phyloP scores from a whole-genome alignment of 1,140 invertebrate species.

The Drosophila yakuba region DNA sequence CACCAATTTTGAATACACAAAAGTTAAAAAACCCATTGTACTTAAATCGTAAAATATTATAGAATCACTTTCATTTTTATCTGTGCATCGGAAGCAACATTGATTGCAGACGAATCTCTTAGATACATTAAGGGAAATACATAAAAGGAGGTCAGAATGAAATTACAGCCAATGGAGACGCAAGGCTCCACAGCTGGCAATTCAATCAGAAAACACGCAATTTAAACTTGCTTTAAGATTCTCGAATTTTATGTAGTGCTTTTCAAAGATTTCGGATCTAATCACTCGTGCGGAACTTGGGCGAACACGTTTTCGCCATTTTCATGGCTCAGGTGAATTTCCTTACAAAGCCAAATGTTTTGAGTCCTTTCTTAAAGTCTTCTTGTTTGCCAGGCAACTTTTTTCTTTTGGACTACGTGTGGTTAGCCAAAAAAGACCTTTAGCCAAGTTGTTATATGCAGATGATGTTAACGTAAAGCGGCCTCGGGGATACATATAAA shows the following conservation, averaged over 20 bases:
- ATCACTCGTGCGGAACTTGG: conserved; percentile 31
- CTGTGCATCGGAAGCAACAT: conserved; percentile 7
- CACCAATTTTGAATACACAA: too few species aligned
- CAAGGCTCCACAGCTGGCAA: conserved; percentile 18
- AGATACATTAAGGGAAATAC: conserved; percentile 34
- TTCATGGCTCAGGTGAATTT: neutral
- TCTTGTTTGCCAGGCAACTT: conserved; percentile 18
- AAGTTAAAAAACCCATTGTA: too few species aligned
- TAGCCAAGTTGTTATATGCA: conserved; percentile 43
- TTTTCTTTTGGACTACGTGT: conserved; percentile 26
- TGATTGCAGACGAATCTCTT: conserved; percentile 29
- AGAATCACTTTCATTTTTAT: neutral
- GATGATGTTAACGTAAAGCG: conserved; percentile 70
- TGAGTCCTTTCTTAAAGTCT: conserved; percentile 17
- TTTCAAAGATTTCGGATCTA: conserved; percentile 12
- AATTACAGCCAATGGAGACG: conserved; percentile 32
- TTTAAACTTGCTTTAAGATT: conserved; percentile 6
- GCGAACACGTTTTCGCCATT: conserved; percentile 32
- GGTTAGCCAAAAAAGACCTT: conserved; percentile 18
- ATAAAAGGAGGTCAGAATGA: conserved; percentile 44
- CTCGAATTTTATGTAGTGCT: conserved; percentile 1
- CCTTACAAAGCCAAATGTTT: conserved; percentile 10
- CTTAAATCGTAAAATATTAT: too few species aligned
- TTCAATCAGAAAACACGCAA: conserved; percentile 29
- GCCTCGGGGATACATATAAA: conserved; percentile 61